Evolutionary conservation across 2,113 vertebrate genomes (phyloP).

Genomic region (Lophotis ruficrista): DNA sequence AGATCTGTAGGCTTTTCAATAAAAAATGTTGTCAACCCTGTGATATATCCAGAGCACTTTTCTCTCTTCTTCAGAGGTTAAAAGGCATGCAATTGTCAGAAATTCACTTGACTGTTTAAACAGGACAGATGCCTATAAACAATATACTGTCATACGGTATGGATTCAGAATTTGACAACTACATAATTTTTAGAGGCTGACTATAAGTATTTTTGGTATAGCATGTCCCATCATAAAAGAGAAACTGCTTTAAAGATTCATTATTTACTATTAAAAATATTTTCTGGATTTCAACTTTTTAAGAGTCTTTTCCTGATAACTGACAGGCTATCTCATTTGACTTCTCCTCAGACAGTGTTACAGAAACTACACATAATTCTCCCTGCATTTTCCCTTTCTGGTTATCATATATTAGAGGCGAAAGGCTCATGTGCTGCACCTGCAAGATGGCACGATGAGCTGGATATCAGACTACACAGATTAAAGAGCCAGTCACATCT

Average conservation of each 20-base stretch:
- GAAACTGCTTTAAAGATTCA: neutral
- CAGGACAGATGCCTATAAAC: neutral
- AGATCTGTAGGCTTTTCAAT: neutral
- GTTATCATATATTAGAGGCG: neutral
- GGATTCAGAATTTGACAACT: neutral
- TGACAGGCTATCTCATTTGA: neutral
- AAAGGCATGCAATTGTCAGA: neutral
- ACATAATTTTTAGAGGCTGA: neutral
- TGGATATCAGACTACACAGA: neutral
- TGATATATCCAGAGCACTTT: neutral
- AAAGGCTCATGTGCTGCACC: neutral
- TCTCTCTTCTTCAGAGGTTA: neutral
- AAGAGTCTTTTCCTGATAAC: neutral
- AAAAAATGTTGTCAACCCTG: neutral
- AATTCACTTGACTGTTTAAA: neutral
- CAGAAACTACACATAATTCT: neutral
- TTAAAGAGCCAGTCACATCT: neutral
- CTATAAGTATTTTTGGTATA: neutral
- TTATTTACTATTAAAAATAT: neutral
- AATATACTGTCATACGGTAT: neutral
- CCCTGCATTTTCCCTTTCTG: neutral
- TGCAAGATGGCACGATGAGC: rapidly evolving
- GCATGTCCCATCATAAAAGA: neutral
- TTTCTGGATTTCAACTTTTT: neutral
- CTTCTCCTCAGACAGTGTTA: neutral